Evolutionary conservation across 2,888 invertebrate genomes (phyloP).

Genomic region (Chrysodeixis includens): DNA sequence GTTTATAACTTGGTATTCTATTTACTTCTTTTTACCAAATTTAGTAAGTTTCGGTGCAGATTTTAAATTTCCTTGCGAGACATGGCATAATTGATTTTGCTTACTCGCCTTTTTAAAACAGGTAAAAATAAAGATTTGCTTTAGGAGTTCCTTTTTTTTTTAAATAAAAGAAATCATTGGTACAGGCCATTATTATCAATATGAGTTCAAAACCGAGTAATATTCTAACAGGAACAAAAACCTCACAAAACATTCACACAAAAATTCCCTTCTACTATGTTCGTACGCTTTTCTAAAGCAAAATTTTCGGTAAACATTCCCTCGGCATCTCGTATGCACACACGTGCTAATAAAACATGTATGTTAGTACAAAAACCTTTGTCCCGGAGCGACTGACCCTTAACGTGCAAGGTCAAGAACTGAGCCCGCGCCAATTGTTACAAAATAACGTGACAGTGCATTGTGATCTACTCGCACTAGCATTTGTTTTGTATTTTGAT

Average conservation of each 20-base stretch:
- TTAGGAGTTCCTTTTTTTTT: too few species aligned
- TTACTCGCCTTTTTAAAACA: too few species aligned
- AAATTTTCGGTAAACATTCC: constrained; percentile 1
- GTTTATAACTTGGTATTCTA: too few species aligned
- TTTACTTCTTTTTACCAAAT: too few species aligned
- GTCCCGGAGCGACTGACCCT: constrained; percentile 3
- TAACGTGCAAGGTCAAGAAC: constrained; percentile 6
- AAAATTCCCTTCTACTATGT: not conserved
- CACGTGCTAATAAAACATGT: constrained; percentile 1
- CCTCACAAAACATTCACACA: not conserved
- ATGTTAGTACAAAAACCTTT: constrained; percentile 1
- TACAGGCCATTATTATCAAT: too few species aligned
- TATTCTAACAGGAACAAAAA: not conserved
- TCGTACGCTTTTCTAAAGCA: not conserved
- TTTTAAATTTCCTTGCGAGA: too few species aligned
- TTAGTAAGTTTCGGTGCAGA: too few species aligned
- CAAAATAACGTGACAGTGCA: constrained; percentile 4
- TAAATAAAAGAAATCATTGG: too few species aligned
- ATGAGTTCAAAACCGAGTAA: not conserved
- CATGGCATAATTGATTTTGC: too few species aligned
- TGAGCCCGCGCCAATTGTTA: constrained; percentile 4
- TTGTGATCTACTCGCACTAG: not conserved
- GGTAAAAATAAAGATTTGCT: too few species aligned
- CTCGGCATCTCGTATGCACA: not conserved
- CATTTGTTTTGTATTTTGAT: constrained; percentile 1